These are phyloP conservation scores for Phocoena sinus DNA, from an alignment of 2,113 vertebrate genomes.

Conservation along the genomic window DNA sequence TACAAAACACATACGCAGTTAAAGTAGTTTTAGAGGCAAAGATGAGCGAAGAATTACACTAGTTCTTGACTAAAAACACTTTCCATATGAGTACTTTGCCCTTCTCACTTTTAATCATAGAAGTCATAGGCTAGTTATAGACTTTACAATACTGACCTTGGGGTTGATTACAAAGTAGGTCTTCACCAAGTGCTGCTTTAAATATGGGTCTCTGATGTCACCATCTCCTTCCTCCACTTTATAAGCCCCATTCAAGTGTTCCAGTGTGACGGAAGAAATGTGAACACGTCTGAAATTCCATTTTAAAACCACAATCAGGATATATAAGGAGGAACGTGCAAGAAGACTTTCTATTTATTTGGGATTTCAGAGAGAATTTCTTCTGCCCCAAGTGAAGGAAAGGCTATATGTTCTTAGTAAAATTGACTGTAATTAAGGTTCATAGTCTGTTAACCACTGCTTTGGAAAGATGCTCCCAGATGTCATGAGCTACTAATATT, in stretches of 20 bases:
- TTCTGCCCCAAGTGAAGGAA: not conserved
- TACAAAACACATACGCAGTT: not conserved
- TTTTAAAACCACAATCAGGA: constrained; percentile 55
- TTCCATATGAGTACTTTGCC: too few relatives aligned
- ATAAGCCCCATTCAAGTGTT: constrained; percentile 93
- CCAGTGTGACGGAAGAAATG: constrained; percentile 95
- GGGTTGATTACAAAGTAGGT: constrained; percentile 98
- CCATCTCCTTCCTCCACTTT: constrained; percentile 96
- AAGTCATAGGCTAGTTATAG: not conserved
- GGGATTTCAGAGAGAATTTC: not conserved
- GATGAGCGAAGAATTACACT: not conserved
- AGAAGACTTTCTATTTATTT: not conserved
- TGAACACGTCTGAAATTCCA: constrained; percentile 91
- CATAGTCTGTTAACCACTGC: not conserved
- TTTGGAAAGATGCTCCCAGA: not conserved
- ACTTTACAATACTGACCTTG: constrained; percentile 86
- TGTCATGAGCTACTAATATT: not conserved
- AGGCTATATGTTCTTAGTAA: not conserved
- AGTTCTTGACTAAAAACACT: not conserved
- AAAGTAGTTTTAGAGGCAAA: not conserved
- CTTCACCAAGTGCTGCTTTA: constrained; percentile 93
- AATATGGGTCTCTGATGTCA: constrained; percentile 93
- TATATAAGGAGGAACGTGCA: not conserved
- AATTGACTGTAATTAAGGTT: not conserved
- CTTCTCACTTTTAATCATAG: not conserved